phyloP scores from a whole-genome alignment of 2,888 invertebrate genomes.

The Macrosiphum euphorbiae region DNA sequence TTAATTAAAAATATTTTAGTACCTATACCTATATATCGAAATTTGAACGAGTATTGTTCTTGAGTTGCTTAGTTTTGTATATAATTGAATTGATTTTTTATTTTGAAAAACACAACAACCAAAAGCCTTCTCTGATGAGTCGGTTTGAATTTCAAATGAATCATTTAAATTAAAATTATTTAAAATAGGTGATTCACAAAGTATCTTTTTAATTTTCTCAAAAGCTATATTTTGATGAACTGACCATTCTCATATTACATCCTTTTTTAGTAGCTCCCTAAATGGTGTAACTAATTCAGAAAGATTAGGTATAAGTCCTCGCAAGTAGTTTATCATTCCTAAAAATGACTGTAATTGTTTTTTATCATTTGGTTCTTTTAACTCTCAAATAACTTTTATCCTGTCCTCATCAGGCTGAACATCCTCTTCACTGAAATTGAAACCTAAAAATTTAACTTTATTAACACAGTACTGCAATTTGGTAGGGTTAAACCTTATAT shows the following conservation, averaged over 20 bases:
- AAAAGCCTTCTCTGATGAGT: not conserved
- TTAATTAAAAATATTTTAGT: not conserved
- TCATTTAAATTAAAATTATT: too few species aligned
- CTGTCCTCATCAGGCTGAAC: not conserved
- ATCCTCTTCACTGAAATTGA: not conserved
- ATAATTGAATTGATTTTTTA: not conserved
- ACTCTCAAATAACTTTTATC: not conserved
- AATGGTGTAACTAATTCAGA: not conserved
- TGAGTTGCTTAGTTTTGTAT: not conserved
- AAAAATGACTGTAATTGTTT: not conserved
- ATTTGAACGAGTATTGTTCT: not conserved
- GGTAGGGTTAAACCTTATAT: slow-evolving; percentile 64
- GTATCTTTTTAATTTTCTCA: not conserved
- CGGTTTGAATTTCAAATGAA: not conserved
- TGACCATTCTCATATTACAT: not conserved
- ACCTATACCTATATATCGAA: not conserved
- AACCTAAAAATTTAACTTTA: not conserved
- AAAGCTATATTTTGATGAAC: not conserved
- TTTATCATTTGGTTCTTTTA: not conserved
- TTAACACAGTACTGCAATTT: not conserved
- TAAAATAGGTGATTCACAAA: not conserved
- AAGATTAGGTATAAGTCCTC: not conserved
- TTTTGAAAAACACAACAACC: not conserved
- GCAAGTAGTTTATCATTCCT: not conserved
- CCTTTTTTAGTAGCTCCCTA: not conserved